phyloP scores from a whole-genome alignment of 2,888 invertebrate species.

The Callyntrura sp. region DNA sequence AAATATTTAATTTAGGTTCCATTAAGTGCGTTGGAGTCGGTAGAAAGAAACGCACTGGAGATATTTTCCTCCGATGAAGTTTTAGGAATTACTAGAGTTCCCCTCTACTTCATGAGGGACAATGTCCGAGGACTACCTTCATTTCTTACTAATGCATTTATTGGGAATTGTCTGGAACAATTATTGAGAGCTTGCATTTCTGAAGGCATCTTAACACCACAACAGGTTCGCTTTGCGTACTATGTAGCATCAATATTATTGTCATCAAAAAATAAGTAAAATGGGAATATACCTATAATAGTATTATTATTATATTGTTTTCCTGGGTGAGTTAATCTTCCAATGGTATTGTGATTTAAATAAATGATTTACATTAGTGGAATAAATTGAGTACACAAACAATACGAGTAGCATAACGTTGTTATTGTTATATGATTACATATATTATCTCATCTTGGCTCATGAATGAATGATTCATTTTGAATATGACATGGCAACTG shows the following conservation, averaged over 20 bases:
- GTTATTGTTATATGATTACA: too few relatives aligned
- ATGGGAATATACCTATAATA: too few relatives aligned
- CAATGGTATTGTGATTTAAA: too few relatives aligned
- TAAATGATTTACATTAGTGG: too few relatives aligned
- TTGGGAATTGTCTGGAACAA: constrained; percentile 38
- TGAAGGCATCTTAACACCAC: constrained; percentile 5
- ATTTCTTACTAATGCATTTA: constrained; percentile 56
- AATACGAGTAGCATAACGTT: too few relatives aligned
- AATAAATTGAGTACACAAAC: too few relatives aligned
- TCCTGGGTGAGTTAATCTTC: too few relatives aligned
- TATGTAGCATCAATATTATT: constrained; percentile 24
- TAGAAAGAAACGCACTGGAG: constrained; percentile 31
- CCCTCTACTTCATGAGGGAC: constrained; percentile 28
- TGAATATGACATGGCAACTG: too few relatives aligned
- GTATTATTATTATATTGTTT: too few relatives aligned
- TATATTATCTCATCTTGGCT: too few relatives aligned
- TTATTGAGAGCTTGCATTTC: constrained; percentile 7
- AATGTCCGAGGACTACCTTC: constrained; percentile 43
- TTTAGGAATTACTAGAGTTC: constrained; percentile 57
- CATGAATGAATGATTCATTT: too few relatives aligned
- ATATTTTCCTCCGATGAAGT: constrained; percentile 52
- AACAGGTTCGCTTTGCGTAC: constrained; percentile 29
- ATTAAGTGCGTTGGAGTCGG: neutral
- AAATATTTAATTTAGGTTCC: constrained; percentile 29
- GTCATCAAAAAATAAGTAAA: too few relatives aligned